phyloP scores from a whole-genome alignment of 1,140 invertebrate species.

The Saxidomus purpurata region DNA sequence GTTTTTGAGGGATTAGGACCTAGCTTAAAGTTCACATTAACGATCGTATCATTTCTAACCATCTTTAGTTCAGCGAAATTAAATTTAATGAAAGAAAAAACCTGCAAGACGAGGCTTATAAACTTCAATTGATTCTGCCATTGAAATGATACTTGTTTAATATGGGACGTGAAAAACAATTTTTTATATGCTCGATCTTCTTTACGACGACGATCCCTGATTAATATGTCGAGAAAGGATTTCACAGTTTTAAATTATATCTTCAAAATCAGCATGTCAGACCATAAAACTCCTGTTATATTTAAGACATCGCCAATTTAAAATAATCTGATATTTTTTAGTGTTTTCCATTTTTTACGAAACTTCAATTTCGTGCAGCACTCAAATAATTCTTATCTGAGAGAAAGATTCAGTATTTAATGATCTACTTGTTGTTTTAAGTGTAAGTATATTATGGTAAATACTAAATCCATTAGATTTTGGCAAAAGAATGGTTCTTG shows the following conservation, averaged over 20 bases:
- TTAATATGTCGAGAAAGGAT: neutral
- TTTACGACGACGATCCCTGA: neutral
- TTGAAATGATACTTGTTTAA: too few species aligned
- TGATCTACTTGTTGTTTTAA: neutral
- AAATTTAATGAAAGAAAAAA: too few species aligned
- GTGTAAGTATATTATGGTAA: neutral
- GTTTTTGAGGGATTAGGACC: too few species aligned
- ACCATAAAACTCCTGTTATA: neutral
- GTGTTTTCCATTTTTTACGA: neutral
- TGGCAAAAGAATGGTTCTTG: neutral
- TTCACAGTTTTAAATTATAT: neutral
- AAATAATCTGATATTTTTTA: neutral
- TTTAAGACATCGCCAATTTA: neutral
- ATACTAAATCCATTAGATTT: constrained; percentile 5
- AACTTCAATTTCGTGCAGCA: neutral
- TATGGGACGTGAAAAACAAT: too few species aligned
- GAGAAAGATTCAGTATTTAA: neutral
- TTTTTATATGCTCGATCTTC: neutral
- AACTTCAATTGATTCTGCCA: too few species aligned
- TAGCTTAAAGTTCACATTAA: too few species aligned
- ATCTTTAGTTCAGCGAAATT: too few species aligned
- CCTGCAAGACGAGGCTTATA: too few species aligned
- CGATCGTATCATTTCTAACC: too few species aligned
- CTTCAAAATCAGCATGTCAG: neutral
- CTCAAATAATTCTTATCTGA: neutral